phyloP scores from a whole-genome alignment of 2,113 vertebrate species.

The Hirundichthys speculiger region DNA sequence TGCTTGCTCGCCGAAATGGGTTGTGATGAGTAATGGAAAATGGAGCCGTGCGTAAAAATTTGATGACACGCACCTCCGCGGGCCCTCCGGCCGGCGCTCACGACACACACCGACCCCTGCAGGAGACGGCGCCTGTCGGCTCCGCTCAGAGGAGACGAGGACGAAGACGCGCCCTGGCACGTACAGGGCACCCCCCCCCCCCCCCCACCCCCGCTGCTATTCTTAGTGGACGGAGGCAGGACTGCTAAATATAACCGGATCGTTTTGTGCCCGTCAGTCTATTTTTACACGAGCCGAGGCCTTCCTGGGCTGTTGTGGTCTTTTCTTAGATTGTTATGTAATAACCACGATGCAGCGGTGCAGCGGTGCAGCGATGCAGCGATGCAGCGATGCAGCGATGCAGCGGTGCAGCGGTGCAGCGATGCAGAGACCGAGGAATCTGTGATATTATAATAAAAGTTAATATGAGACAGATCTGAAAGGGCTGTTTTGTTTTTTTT shows the following conservation, averaged over 20 bases:
- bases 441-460: neutral
- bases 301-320: constrained; percentile 42
- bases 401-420: constrained; percentile 18
- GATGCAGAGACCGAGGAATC: constrained; percentile 2
- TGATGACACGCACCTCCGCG: constrained; percentile 46
- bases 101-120: constrained; percentile 20
- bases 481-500: constrained; percentile 5
- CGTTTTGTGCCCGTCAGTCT: constrained; percentile 51
- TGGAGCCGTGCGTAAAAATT: constrained; percentile 49
- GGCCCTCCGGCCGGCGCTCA: constrained; percentile 29
- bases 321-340: constrained; percentile 67
- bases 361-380: constrained; percentile 17
- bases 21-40: constrained; percentile 56
- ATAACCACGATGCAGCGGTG: constrained; percentile 34
- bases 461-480: neutral
- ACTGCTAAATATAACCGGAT: constrained; percentile 61
- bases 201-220: constrained; percentile 48
- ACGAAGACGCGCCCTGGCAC: constrained; percentile 32
- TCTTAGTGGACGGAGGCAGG: constrained; percentile 30
- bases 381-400: constrained; percentile 24
- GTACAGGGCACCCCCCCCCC: constrained; percentile 3
- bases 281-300: constrained; percentile 61
- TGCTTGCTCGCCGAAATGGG: constrained; percentile 22
- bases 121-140: constrained; percentile 30
- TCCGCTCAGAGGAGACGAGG: constrained; percentile 23